These are phyloP conservation scores for Andricus grossulariae DNA, from an alignment of 1,140 invertebrate species.

Conservation along the genomic window DNA sequence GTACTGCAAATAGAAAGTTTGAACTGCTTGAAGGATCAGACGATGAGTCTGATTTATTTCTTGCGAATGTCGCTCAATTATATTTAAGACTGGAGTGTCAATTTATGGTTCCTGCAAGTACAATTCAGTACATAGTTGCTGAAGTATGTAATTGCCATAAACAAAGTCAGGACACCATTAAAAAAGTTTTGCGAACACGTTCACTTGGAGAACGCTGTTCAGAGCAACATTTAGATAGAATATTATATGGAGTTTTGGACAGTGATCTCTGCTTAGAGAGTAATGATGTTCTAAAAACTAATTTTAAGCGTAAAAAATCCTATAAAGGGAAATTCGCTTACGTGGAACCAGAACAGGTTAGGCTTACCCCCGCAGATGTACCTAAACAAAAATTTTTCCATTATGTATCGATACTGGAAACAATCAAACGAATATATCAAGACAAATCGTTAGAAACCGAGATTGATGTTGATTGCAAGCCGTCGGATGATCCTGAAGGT, in stretches of 20 bases:
- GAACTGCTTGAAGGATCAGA: background rate
- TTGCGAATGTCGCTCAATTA: background rate
- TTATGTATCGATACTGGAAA: slow-evolving; percentile 44
- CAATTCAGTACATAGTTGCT: slow-evolving; percentile 1
- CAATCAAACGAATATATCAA: slow-evolving; percentile 45
- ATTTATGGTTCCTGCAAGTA: slow-evolving; percentile 3
- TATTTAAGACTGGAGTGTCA: background rate
- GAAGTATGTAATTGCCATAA: background rate
- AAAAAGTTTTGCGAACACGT: slow-evolving; percentile 21
- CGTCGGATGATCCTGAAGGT: slow-evolving; percentile 33
- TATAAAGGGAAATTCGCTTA: slow-evolving; percentile 51
- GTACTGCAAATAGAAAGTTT: too few species aligned
- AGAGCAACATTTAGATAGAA: background rate
- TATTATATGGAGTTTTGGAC: background rate
- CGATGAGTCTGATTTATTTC: background rate
- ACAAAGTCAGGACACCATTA: slow-evolving; percentile 3
- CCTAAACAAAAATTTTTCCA: too few species aligned
- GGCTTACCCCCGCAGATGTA: background rate
- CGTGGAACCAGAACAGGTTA: slow-evolving; percentile 32
- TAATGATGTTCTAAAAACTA: slow-evolving; percentile 16
- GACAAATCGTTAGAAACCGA: slow-evolving; percentile 44
- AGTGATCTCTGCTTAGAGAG: slow-evolving; percentile 35
- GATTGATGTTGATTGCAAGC: slow-evolving; percentile 33
- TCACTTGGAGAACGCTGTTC: slow-evolving; percentile 14
- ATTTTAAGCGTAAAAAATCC: slow-evolving; percentile 41